Evolutionary conservation across 2,888 invertebrate genomes (phyloP).

Genomic region (Crepidodera aurea): DNA sequence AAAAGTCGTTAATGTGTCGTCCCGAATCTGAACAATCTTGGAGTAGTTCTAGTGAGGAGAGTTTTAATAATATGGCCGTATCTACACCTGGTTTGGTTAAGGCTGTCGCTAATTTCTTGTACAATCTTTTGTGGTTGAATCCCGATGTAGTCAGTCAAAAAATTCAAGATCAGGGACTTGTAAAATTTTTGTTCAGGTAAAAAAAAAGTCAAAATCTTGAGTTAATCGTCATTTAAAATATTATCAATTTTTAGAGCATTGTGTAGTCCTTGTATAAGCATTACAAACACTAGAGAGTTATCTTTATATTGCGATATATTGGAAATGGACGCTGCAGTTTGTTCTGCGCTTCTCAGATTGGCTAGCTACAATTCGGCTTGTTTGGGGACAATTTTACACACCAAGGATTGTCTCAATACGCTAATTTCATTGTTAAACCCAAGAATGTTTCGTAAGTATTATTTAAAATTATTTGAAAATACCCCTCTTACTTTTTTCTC

Average conservation of each 20-base stretch:
- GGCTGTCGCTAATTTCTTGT: slow-evolving; percentile 59
- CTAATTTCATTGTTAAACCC: slow-evolving; percentile 61
- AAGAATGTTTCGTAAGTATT: slow-evolving; percentile 61
- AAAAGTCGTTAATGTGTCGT: slow-evolving; percentile 18
- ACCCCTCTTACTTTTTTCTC: too few species aligned
- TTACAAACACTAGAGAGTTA: slow-evolving; percentile 57
- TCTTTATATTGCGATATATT: slow-evolving; percentile 62
- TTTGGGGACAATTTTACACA: slow-evolving; percentile 60
- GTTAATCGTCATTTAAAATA: not conserved
- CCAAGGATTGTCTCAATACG: slow-evolving; percentile 61
- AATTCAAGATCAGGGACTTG: slow-evolving; percentile 62
- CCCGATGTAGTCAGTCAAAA: slow-evolving; percentile 58
- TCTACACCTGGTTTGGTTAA: slow-evolving; percentile 63
- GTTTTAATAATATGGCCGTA: slow-evolving; percentile 10
- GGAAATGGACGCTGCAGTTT: slow-evolving; percentile 64
- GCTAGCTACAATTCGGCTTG: slow-evolving; percentile 58
- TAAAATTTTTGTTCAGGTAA: slow-evolving; percentile 64
- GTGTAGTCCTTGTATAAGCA: slow-evolving; percentile 55
- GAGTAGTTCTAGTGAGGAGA: slow-evolving; percentile 29
- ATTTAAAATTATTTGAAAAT: slow-evolving; percentile 11
- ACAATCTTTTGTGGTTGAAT: slow-evolving; percentile 61
- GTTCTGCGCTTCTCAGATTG: slow-evolving; percentile 60
- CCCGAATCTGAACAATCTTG: slow-evolving; percentile 38
- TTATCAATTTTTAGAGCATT: slow-evolving; percentile 57
- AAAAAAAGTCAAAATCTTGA: slow-evolving; percentile 27